Base-by-base conservation (phyloP, 92 coral and sea anemone genomes). In the Heliopora coerulea region DNA sequence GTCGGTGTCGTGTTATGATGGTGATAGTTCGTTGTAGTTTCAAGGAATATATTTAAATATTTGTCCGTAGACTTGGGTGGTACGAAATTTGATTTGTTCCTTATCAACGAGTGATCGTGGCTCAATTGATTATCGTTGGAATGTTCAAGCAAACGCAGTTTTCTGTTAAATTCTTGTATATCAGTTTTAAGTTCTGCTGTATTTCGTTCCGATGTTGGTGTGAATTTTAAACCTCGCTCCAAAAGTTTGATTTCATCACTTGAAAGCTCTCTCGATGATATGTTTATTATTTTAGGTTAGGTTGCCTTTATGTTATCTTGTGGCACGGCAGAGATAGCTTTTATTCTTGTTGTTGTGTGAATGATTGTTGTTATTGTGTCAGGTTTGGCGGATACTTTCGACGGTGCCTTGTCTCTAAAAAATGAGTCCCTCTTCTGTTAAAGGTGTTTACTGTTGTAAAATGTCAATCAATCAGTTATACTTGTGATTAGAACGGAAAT, bases 161-260 rank as follows among this genome's bases (percentile, higher is more conserved):
- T 46, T 46, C 65, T 59, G n/a, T 39, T 39, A 14, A 59, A 59
- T 59, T 59, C 65, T 15, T 59, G 37, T 26, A 59, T 25, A 7
- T 59, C 40, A 39, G 33, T 20, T n/a, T 59, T 59, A 0, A 26
- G 35, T 59, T 59, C 10, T 25, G 21, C 28, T 59, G 33, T 59
- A 21, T 59, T 59, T 10, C 14, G 52, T 46, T 46, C 15, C 7
- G 52, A 2, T 46, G 52, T 46, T 46, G 52, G 52, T 2, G 52
- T 46, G 15, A 46, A 46, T 46, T 46, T 46, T 15, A 46, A 46
- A 46, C 52, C 52, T 46, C 42, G 4, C 11, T 37, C 11, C 15
- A 46, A 46, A 6, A 46, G 15, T 46, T 46, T 46, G 7, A 46
- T 46, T 46, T 46, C 52, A 46, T 10, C 52, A n/a, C 15, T 46